Conservation (phyloP, 2,113 vertebrate genomes). For the Nanorana parkeri region DNA sequence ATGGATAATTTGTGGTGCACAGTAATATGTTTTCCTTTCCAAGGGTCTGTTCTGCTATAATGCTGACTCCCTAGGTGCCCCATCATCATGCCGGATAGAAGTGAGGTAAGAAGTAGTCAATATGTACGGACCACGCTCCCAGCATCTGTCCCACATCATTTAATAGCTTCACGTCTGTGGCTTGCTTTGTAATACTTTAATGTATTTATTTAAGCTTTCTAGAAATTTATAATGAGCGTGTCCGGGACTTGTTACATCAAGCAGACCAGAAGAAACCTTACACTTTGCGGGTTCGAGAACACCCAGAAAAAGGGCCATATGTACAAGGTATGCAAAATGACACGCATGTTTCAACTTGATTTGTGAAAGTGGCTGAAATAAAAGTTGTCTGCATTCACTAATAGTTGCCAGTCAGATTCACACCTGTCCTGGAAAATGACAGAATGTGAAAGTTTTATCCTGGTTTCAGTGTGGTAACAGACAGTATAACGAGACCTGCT, state of each 20-base stretch:
- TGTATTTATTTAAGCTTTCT: slow-evolving; percentile 81
- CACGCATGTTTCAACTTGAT: not conserved
- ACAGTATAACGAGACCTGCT: too few relatives aligned
- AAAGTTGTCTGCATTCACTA: too few relatives aligned
- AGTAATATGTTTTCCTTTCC: too few relatives aligned
- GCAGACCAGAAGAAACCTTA: slow-evolving; percentile 82
- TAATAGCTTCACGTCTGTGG: not conserved
- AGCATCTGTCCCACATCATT: not conserved
- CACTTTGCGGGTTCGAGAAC: slow-evolving; percentile 69
- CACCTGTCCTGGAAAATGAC: too few relatives aligned
- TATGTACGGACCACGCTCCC: not conserved
- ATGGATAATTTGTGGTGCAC: too few relatives aligned
- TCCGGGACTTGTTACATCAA: slow-evolving; percentile 85
- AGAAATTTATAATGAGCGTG: slow-evolving; percentile 97
- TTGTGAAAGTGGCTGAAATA: not conserved
- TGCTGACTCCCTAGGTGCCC: slow-evolving; percentile 74
- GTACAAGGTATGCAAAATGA: slow-evolving; percentile 84
- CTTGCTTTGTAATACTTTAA: not conserved
- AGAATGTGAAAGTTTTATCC: too few relatives aligned
- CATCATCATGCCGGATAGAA: slow-evolving; percentile 87
- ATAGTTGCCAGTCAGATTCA: too few relatives aligned
- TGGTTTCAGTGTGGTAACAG: too few relatives aligned
- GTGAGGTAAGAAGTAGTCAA: slow-evolving; percentile 80
- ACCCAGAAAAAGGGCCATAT: slow-evolving; percentile 91
- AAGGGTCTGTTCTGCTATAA: slow-evolving; percentile 89